Evolutionary conservation across 2,888 invertebrate genomes (phyloP).

Genomic region (Orthosia gracilis): DNA sequence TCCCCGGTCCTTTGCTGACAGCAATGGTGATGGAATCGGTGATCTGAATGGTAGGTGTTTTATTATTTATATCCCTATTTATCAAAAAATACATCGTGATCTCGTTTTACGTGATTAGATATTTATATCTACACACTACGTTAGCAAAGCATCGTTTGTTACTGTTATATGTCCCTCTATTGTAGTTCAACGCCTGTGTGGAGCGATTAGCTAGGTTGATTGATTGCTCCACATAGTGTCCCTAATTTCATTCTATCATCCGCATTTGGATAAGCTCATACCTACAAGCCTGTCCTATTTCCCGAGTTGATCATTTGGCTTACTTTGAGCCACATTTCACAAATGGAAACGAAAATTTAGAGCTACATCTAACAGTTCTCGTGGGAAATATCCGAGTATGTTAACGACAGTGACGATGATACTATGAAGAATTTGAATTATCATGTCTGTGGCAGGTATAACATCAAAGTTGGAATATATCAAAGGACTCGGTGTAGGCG

Average conservation of each 20-base stretch:
- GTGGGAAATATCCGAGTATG: constrained; percentile 27
- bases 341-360: constrained; percentile 39
- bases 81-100: not conserved
- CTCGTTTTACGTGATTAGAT: not conserved
- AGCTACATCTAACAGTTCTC: constrained; percentile 16
- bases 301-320: constrained; percentile 15
- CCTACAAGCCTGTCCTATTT: constrained; percentile 18
- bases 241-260: constrained; percentile 16
- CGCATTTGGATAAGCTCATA: constrained; percentile 21
- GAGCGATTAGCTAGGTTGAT: not conserved
- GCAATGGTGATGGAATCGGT: constrained; percentile 94
- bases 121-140: not conserved
- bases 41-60: constrained; percentile 88
- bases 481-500: constrained; percentile 92
- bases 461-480: constrained; percentile 92
- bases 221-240: constrained; percentile 10
- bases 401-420: constrained; percentile 23
- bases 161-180: not conserved
- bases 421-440: constrained; percentile 29
- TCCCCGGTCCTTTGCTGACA: constrained; percentile 95
- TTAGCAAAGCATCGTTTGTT: not conserved
- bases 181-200: not conserved
- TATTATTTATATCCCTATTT: not conserved
- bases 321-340: constrained; percentile 25
- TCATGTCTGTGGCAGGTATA: constrained; percentile 86